phyloP scores from a whole-genome alignment of 2,888 invertebrate species.

The Drosophila longiperda region DNA sequence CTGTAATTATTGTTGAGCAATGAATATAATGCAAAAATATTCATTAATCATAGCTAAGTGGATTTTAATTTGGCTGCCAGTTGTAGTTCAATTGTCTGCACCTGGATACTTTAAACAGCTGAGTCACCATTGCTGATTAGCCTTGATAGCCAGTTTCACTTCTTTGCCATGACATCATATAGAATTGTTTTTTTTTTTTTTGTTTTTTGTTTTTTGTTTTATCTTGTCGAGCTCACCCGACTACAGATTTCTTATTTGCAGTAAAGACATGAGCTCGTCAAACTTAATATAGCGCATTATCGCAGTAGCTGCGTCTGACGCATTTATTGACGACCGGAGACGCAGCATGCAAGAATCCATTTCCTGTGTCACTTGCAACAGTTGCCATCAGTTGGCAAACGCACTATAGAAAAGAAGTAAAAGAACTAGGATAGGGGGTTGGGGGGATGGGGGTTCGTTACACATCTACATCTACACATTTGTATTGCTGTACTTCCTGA shows the following conservation, averaged over 20 bases:
- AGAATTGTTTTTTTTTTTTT: not conserved
- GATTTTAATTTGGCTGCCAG: constrained; percentile 21
- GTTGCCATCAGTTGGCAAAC: constrained; percentile 16
- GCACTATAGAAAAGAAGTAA: constrained; percentile 2
- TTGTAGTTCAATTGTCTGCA: constrained; percentile 11
- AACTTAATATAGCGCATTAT: not conserved
- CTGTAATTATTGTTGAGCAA: constrained; percentile 56
- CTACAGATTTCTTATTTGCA: too few relatives aligned
- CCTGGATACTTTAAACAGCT: constrained; percentile 6
- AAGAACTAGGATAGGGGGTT: not conserved
- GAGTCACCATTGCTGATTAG: constrained; percentile 23
- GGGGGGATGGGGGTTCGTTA: not conserved
- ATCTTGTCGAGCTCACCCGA: too few relatives aligned
- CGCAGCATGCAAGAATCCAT: constrained; percentile 31
- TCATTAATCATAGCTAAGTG: constrained; percentile 45
- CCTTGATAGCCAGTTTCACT: not conserved
- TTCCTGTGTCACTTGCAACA: constrained; percentile 49
- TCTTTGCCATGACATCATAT: not conserved
- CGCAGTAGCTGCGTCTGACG: constrained; percentile 23
- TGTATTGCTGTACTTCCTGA: constrained; percentile 3
- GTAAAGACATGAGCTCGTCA: not conserved
- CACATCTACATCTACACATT: not conserved
- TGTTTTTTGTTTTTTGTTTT: not conserved
- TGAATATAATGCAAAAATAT: constrained; percentile 18
- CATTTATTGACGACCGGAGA: constrained; percentile 24